These are phyloP conservation scores for Drosophila rhopaloa DNA, from an alignment of 1,140 invertebrate species.

Conservation along the genomic window DNA sequence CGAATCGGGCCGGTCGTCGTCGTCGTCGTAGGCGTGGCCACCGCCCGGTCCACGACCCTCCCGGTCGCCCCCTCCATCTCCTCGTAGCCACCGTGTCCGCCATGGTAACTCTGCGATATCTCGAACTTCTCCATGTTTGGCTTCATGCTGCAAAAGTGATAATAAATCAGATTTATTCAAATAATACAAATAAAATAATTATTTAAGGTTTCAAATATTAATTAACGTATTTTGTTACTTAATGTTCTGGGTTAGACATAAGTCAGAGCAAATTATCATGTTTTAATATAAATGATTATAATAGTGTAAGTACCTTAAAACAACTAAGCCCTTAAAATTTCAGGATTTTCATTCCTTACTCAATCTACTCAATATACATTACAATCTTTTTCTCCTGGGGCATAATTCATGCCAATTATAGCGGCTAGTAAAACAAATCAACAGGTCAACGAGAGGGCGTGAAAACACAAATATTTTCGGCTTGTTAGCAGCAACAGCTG, in stretches of 20 bases:
- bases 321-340: too few relatives aligned
- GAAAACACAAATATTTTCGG: conserved; percentile 75
- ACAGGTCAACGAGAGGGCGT: conserved; percentile 66
- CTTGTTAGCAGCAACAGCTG: conserved; percentile 66
- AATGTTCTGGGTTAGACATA: too few relatives aligned
- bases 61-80: conserved; percentile 85
- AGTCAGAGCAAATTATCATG: too few relatives aligned
- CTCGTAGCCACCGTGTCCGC: conserved; percentile 85
- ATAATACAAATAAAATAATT: neutral
- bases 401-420: conserved; percentile 75
- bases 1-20: conserved; percentile 88
- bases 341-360: too few relatives aligned
- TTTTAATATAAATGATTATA: too few relatives aligned
- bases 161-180: neutral
- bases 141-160: conserved; percentile 59
- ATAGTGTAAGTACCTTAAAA: too few relatives aligned
- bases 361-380: neutral
- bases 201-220: neutral
- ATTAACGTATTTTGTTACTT: too few relatives aligned
- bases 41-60: conserved; percentile 84
- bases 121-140: conserved; percentile 87
- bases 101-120: conserved; percentile 85
- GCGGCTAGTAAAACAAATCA: conserved; percentile 35
- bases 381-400: neutral
- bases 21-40: conserved; percentile 84